Percentiles rank a stretch among this genome's conserved stretches.
These are phyloP conservation scores for Zaprionus ghesquierei DNA, from an alignment of 1,140 invertebrate genomes.

Conservation along the genomic window DNA sequence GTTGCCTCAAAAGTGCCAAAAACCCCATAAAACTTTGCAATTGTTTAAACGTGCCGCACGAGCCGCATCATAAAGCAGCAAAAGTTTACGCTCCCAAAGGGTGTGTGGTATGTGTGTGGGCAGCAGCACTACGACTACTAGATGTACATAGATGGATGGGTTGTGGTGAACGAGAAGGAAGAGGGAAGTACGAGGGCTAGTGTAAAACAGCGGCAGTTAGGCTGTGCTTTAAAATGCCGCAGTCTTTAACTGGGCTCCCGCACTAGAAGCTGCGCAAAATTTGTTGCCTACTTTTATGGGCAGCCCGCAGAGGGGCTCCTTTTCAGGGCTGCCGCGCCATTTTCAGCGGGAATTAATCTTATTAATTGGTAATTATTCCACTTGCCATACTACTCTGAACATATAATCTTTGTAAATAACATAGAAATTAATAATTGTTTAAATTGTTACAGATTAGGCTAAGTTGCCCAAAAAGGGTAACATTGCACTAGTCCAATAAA, in stretches of 20 bases:
- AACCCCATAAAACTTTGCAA: conserved; percentile 64
- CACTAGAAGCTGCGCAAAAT: conserved; percentile 27
- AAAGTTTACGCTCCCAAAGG: conserved; percentile 35
- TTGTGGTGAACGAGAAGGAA: background rate
- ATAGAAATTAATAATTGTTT: too few species aligned
- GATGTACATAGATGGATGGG: background rate
- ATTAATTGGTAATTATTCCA: too few species aligned
- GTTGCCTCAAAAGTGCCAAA: conserved; percentile 22
- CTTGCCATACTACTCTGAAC: too few species aligned
- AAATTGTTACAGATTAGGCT: too few species aligned
- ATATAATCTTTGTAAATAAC: too few species aligned
- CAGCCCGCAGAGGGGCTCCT: conserved; percentile 1
- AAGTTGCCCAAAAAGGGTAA: too few species aligned
- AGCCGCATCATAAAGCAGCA: conserved; percentile 52
- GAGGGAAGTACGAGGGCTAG: background rate
- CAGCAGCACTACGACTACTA: background rate
- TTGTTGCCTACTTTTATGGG: conserved; percentile 63
- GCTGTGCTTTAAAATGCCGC: conserved; percentile 20
- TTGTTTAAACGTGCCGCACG: conserved; percentile 71
- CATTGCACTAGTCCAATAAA: too few species aligned
- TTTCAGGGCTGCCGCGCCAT: background rate
- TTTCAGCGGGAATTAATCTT: too few species aligned
- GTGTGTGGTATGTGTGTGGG: background rate
- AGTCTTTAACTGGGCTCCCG: conserved; percentile 22
- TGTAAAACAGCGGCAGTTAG: background rate